Conservation (phyloP, 2,797 vertebrate species). For the Morelia viridis region DNA sequence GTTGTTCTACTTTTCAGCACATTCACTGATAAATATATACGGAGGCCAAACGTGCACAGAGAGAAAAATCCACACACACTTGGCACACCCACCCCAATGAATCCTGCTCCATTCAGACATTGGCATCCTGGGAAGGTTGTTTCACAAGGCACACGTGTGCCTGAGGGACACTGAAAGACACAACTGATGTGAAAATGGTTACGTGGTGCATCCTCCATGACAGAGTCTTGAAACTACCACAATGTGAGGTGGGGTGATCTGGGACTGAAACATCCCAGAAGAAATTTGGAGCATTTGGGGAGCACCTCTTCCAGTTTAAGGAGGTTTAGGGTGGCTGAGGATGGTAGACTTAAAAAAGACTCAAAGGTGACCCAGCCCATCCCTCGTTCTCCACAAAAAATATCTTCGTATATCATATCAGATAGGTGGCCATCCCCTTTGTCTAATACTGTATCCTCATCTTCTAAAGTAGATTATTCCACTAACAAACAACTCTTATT, state of each 20-base stretch:
- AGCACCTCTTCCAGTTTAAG: background rate
- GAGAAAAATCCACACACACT: background rate
- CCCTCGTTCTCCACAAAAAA: background rate
- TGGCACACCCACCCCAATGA: background rate
- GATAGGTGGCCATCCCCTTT: background rate
- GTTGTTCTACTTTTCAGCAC: background rate
- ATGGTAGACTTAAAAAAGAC: background rate
- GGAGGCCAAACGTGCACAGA: background rate
- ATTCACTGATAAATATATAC: background rate
- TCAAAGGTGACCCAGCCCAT: background rate
- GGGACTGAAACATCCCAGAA: background rate
- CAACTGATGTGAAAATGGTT: background rate
- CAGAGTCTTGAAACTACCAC: background rate
- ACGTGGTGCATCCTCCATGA: background rate
- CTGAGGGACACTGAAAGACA: background rate
- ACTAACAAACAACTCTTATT: background rate
- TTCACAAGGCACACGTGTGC: background rate
- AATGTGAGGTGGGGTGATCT: background rate
- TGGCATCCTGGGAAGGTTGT: background rate
- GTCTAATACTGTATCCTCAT: background rate
- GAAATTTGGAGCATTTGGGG: background rate
- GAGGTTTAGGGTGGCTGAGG: background rate
- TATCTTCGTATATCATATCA: background rate
- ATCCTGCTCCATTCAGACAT: background rate
- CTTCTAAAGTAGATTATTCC: background rate